Evolutionary conservation across 2,113 vertebrate genomes (phyloP), one percentile per base, ranked within the genome.

Genomic region (Neolamprologus hecqui): DNA sequence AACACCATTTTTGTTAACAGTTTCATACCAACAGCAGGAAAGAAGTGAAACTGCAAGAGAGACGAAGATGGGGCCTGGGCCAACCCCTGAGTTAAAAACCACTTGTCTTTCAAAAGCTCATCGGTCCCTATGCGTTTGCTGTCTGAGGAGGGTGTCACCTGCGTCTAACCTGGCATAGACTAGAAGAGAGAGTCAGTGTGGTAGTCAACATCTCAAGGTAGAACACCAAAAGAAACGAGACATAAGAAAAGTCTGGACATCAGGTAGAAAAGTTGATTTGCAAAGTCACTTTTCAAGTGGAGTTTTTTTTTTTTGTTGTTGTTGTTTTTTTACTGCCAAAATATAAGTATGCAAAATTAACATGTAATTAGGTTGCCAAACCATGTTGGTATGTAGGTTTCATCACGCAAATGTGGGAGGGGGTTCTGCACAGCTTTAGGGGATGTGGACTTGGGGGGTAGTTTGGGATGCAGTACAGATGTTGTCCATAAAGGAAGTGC

Each of bases 211-310:
- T 88, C 86, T 92, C 88, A 90, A 90, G 65, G 89, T 82, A 68
- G 85, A 93, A 83, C 79, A 77, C 83, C 91, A 77, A 89, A 94
- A 92, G 85, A 90, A 94, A 94, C 51, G 6, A 92, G 92, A 93
- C 94, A 89, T 94, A 95, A 86, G 91, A 96, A 96, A 95, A 96
- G 89, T 93, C 60, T 80, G 91, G 93, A 95, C 90, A 94, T 96
- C 96, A 96, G 96, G 96, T 97, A 97, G 96, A 97, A 97, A 97
- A 96, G 96, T 96, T 96, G 94, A 96, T 95, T 96, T 96, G 95
- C 95, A 96, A 96, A 95, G 95, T 96, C 93, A 91, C 89, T 96
- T 94, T 96, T 96, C 95, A 96, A 95, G 96, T 95, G 91, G 94
- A 94, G 89, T 90, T 77, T 65, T 92, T 92, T 95, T 9, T 95